These are phyloP conservation scores for Macrotrachela quadricornifera DNA, from an alignment of 1,140 invertebrate species.

Conservation along the genomic window DNA sequence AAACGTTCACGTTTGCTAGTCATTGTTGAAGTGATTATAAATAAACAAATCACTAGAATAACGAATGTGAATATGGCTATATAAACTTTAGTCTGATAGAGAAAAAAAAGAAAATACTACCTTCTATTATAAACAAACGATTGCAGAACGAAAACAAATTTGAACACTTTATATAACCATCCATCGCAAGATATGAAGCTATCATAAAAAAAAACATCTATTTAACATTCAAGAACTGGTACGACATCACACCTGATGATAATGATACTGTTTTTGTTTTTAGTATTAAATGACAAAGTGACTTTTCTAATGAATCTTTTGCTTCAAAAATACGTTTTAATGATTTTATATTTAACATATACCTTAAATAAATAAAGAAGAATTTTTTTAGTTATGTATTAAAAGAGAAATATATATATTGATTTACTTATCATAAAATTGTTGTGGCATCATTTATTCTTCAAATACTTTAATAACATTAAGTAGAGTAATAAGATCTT, in stretches of 20 bases:
- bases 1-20: too few relatives aligned
- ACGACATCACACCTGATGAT: slow-evolving; percentile 35
- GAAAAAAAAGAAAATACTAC: too few relatives aligned
- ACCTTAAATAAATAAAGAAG: too few relatives aligned
- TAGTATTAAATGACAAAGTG: slow-evolving; percentile 44
- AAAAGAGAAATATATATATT: too few relatives aligned
- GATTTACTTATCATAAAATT: slow-evolving; percentile 37
- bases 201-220: slow-evolving; percentile 1
- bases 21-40: too few relatives aligned
- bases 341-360: slow-evolving; percentile 52
- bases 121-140: too few relatives aligned
- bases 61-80: too few relatives aligned
- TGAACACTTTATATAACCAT: background rate
- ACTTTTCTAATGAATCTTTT: slow-evolving; percentile 39
- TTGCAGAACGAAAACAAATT: too few relatives aligned
- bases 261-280: too few relatives aligned
- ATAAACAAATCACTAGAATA: too few relatives aligned
- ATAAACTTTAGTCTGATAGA: too few relatives aligned
- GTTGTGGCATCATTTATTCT: slow-evolving; percentile 51
- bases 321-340: slow-evolving; percentile 61
- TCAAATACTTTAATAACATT: slow-evolving; percentile 63
- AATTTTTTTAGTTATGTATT: too few relatives aligned
- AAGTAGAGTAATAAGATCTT: slow-evolving; percentile 71
- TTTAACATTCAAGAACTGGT: background rate
- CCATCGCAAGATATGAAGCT: background rate